These are phyloP conservation scores for Cyprinodon brontotheroides DNA, from an alignment of 2,113 vertebrate genomes.

Conservation along the genomic window DNA sequence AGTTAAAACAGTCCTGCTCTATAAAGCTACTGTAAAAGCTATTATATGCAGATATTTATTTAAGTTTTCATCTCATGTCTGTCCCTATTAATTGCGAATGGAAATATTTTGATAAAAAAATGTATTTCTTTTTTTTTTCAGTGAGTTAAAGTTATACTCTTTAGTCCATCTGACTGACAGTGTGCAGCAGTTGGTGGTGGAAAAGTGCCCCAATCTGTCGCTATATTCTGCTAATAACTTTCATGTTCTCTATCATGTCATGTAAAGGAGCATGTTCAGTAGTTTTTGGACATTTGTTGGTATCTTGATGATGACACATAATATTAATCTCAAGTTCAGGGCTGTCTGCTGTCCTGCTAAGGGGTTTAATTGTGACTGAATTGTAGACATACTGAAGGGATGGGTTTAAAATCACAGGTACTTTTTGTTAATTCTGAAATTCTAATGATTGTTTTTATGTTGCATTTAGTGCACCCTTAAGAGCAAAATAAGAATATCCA, in stretches of 20 bases:
- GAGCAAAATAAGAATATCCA: not conserved
- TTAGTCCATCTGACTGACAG: no score
- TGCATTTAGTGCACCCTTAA: not conserved
- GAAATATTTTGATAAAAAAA: not conserved
- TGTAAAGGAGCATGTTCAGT: no score
- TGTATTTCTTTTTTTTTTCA: not conserved
- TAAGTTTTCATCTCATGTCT: not conserved
- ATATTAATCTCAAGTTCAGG: no score
- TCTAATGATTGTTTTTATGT: no score
- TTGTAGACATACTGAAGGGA: not conserved
- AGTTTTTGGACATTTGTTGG: no score
- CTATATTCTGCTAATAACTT: no score
- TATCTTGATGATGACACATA: no score
- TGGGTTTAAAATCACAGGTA: not conserved
- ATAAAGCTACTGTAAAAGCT: not conserved
- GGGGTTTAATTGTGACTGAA: not conserved
- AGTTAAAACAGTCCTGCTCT: not conserved
- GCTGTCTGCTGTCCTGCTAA: not conserved
- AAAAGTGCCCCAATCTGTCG: no score
- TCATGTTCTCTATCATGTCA: no score
- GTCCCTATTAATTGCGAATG: not conserved
- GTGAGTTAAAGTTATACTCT: not conserved
- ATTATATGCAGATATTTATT: not conserved
- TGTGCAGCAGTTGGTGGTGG: no score
- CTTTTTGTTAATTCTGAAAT: not conserved